These are phyloP conservation scores for Dicyrtoma fusca DNA, from an alignment of 2,888 invertebrate genomes.

Conservation along the genomic window DNA sequence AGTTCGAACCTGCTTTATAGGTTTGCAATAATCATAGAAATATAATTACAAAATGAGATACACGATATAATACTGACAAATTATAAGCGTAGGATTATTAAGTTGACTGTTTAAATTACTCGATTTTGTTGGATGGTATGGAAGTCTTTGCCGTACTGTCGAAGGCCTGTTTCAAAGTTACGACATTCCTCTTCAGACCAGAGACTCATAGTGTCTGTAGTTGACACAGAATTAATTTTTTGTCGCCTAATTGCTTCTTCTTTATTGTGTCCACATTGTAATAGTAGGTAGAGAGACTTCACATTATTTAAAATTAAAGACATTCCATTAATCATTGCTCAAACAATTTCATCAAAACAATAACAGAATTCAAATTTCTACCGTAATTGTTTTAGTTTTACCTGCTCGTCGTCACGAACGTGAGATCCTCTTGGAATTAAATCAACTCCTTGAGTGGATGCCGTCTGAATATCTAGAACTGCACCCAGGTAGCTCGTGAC, in stretches of 20 bases:
- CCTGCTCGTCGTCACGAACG: constrained; percentile 70
- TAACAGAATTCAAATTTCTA: constrained; percentile 10
- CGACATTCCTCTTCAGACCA: constrained; percentile 98
- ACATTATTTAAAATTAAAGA: constrained; percentile 28
- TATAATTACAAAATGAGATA: background rate
- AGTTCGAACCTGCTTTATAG: constrained; percentile 71
- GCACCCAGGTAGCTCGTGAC: constrained; percentile 58
- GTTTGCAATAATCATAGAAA: background rate
- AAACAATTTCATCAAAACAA: background rate
- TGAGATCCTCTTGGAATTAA: constrained; percentile 68
- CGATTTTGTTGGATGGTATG: constrained; percentile 90
- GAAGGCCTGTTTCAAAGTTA: constrained; percentile 93
- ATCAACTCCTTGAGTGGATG: constrained; percentile 39
- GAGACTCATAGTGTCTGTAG: constrained; percentile 75
- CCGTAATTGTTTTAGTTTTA: constrained; percentile 49
- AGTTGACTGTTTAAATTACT: constrained; percentile 61
- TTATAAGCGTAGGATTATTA: too few relatives aligned
- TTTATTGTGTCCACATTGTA: constrained; percentile 93
- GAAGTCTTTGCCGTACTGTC: constrained; percentile 94
- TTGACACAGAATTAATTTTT: constrained; percentile 70
- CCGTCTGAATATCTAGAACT: constrained; percentile 46
- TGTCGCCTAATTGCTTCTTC: constrained; percentile 87
- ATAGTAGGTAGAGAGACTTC: constrained; percentile 83
- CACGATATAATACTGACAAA: background rate
- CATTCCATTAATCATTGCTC: background rate